Evolutionary conservation across 2,797 vertebrate genomes (phyloP).

Genomic region (Spea hammondii): DNA sequence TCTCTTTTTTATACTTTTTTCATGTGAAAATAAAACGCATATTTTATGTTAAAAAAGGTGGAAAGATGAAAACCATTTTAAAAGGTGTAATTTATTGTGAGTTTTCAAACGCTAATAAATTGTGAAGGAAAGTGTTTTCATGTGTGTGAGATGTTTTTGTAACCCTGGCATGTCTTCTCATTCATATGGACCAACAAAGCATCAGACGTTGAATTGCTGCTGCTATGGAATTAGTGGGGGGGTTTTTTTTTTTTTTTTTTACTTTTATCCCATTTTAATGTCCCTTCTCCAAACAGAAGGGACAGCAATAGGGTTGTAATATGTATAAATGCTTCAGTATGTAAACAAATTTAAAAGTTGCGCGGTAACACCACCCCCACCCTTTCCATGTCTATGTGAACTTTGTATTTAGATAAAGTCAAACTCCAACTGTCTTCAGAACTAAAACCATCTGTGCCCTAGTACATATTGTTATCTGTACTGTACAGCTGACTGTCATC

Average conservation of each 20-base stretch:
- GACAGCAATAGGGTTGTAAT: too few species aligned
- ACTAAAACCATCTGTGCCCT: neutral
- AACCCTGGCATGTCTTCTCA: too few species aligned
- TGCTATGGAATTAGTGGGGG: too few species aligned
- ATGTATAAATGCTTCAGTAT: too few species aligned
- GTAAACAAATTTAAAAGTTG: slow-evolving; percentile 25
- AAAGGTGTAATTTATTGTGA: slow-evolving; percentile 73
- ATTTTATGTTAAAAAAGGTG: slow-evolving; percentile 71
- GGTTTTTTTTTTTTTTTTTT: neutral
- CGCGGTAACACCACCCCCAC: slow-evolving; percentile 9
- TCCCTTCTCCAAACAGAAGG: too few species aligned
- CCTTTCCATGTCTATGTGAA: neutral
- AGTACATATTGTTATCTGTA: neutral
- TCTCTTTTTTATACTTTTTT: slow-evolving; percentile 57
- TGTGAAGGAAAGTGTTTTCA: neutral
- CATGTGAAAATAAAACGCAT: slow-evolving; percentile 68
- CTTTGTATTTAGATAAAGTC: slow-evolving; percentile 38
- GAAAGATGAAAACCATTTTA: slow-evolving; percentile 58
- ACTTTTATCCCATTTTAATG: neutral
- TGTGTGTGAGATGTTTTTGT: neutral
- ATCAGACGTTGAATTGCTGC: too few species aligned
- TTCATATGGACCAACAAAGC: too few species aligned
- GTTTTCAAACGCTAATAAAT: slow-evolving; percentile 31
- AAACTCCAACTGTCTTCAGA: neutral
- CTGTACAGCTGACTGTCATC: neutral